Conservation (phyloP, 2,113 vertebrate species). For the Stigmatopora argus region DNA sequence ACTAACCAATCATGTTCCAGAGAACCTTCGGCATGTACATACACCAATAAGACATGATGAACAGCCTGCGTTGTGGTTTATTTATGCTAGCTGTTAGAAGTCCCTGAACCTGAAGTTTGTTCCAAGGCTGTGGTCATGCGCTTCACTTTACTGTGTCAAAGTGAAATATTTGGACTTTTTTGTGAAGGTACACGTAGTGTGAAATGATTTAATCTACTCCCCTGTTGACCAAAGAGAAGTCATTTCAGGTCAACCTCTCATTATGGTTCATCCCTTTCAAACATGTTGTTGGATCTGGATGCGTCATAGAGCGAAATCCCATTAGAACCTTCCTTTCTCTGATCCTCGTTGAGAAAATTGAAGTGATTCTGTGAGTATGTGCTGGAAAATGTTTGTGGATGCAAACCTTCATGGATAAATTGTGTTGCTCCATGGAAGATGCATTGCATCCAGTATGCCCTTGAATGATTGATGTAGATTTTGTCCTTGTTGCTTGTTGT, state of each 20-base stretch:
- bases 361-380: slow-evolving; percentile 17
- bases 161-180: slow-evolving; percentile 12
- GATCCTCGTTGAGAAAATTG: slow-evolving; percentile 26
- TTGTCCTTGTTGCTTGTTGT: slow-evolving; percentile 63
- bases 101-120: slow-evolving; percentile 31
- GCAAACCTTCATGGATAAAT: slow-evolving; percentile 39
- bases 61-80: slow-evolving; percentile 79
- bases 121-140: slow-evolving; percentile 34
- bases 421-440: slow-evolving; percentile 41
- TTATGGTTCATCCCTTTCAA: slow-evolving; percentile 37
- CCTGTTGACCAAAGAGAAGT: slow-evolving; percentile 26
- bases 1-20: slow-evolving; percentile 96
- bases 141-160: slow-evolving; percentile 19
- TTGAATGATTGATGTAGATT: slow-evolving; percentile 65
- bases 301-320: slow-evolving; percentile 31
- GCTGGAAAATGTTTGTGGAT: slow-evolving; percentile 20
- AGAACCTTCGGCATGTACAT: slow-evolving; percentile 86
- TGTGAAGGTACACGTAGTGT: slow-evolving; percentile 19
- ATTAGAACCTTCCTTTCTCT: slow-evolving; percentile 34
- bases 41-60: slow-evolving; percentile 96
- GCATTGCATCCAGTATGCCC: slow-evolving; percentile 39
- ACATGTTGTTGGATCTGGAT: slow-evolving; percentile 29
- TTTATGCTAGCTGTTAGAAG: slow-evolving; percentile 72
- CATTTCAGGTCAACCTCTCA: slow-evolving; percentile 53
- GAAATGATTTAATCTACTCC: slow-evolving; percentile 14